Evolutionary conservation across 2,797 vertebrate species (phyloP).

Genomic region (Sylvia borin): DNA sequence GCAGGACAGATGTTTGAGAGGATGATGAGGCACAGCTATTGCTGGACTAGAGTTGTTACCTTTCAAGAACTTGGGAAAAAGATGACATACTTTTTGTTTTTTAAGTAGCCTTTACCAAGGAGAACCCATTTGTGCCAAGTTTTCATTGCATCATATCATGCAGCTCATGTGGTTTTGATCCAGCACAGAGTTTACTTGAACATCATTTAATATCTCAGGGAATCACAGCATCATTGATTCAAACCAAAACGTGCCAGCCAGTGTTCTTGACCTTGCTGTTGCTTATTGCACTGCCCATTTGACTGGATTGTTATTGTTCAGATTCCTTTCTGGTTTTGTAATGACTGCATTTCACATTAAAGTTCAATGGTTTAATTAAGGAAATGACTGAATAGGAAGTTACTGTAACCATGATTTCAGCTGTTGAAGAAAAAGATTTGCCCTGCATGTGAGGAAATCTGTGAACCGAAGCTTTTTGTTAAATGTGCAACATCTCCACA

Average conservation of each 20-base stretch:
- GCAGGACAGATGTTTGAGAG: background rate
- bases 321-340: conserved; percentile 64
- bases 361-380: conserved; percentile 73
- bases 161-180: background rate
- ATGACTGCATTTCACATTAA: conserved; percentile 62
- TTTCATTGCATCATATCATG: background rate
- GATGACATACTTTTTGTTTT: background rate
- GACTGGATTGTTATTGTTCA: conserved; percentile 59
- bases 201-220: background rate
- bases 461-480: conserved; percentile 23
- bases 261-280: conserved; percentile 49
- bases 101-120: background rate
- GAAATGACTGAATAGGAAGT: conserved; percentile 77
- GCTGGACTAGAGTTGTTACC: background rate
- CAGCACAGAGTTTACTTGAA: background rate
- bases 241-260: conserved; percentile 68
- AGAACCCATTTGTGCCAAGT: background rate
- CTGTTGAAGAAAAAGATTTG: conserved; percentile 70
- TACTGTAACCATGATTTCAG: conserved; percentile 64
- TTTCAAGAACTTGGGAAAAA: background rate
- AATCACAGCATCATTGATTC: conserved; percentile 37
- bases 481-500: background rate
- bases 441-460: conserved; percentile 14
- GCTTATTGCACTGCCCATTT: conserved; percentile 23
- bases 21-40: background rate